phyloP scores from a whole-genome alignment of 2,797 vertebrate genomes.

The Muscicapa striata region DNA sequence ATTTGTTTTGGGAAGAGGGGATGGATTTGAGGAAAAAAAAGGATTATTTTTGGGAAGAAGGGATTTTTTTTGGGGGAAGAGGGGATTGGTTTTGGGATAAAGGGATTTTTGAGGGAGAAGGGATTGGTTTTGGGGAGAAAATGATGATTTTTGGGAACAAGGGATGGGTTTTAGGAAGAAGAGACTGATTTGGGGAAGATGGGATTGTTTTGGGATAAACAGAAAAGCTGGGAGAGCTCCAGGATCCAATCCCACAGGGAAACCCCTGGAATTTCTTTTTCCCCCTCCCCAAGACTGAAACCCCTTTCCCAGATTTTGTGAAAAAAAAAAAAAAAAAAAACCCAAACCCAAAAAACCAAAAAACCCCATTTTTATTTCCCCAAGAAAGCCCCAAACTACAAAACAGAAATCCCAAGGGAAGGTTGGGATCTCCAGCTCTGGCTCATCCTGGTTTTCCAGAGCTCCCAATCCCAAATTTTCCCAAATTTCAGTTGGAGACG shows the following conservation, averaged over 20 bases:
- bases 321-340: not conserved
- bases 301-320: not conserved
- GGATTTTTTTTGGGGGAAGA: not conserved
- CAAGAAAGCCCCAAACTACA: not conserved
- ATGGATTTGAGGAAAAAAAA: accelerated
- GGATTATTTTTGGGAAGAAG: not conserved
- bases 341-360: too few relatives aligned
- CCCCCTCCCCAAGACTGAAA: not conserved
- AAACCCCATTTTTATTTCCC: not conserved
- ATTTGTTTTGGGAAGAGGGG: not conserved
- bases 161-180: too few relatives aligned
- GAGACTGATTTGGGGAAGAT: too few relatives aligned
- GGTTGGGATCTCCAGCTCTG: accelerated
- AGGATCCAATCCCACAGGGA: not conserved
- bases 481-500: conserved; percentile 60
- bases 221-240: too few relatives aligned
- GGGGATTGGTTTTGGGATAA: not conserved
- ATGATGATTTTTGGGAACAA: not conserved
- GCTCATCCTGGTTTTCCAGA: not conserved
- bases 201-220: not conserved
- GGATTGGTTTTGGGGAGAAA: not conserved
- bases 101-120: not conserved
- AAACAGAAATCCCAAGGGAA: not conserved
- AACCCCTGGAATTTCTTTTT: too few relatives aligned
- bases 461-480: accelerated